Conservation (phyloP, 2,888 invertebrate species). For the Pasiphila rectangulata region DNA sequence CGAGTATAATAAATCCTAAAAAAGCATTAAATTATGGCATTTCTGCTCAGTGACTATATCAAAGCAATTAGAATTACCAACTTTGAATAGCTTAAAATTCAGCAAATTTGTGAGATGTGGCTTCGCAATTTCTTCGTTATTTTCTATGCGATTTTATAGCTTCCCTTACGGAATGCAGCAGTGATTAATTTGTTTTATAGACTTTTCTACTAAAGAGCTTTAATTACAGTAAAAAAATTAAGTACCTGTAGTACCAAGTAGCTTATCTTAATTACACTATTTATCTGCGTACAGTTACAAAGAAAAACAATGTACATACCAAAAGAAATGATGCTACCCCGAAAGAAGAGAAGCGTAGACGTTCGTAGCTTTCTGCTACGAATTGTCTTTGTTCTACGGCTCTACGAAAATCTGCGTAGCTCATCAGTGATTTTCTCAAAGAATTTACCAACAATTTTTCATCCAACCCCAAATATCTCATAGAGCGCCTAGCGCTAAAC, state of each 20-base stretch:
- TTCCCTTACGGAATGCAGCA: not conserved
- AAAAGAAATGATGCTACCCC: not conserved
- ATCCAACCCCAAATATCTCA: too few species aligned
- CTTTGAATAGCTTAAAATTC: slow-evolving; percentile 28
- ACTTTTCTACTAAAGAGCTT: too few species aligned
- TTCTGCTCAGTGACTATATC: slow-evolving; percentile 22
- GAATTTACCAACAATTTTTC: not conserved
- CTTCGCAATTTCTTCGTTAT: slow-evolving; percentile 7
- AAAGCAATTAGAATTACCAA: slow-evolving; percentile 30
- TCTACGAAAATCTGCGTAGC: not conserved
- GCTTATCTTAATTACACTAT: too few species aligned
- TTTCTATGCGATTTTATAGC: slow-evolving; percentile 9
- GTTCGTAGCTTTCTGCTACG: not conserved
- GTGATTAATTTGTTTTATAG: not conserved
- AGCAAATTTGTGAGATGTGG: slow-evolving; percentile 21
- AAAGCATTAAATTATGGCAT: slow-evolving; percentile 2
- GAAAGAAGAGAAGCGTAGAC: not conserved
- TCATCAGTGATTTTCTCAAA: too few species aligned
- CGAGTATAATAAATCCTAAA: too few species aligned
- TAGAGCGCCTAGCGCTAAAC: too few species aligned
- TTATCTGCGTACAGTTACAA: not conserved
- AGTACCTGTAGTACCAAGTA: too few species aligned
- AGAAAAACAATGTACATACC: not conserved
- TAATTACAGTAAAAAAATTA: too few species aligned
- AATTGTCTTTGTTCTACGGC: not conserved